These are phyloP conservation scores for Brenthis ino DNA, from an alignment of 2,888 invertebrate species.

Conservation along the genomic window DNA sequence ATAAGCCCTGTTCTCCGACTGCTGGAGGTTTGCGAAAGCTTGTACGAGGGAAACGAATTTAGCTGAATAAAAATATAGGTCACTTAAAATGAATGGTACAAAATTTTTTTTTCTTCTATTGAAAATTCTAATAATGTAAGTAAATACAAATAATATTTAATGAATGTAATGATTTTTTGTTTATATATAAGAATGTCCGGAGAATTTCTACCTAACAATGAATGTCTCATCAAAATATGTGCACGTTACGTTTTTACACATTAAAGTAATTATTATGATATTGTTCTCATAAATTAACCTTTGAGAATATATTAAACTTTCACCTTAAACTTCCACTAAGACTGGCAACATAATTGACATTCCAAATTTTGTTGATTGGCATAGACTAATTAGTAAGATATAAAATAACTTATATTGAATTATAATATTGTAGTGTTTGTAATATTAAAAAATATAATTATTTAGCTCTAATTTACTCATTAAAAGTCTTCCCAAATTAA, in stretches of 20 bases:
- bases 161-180: conserved; percentile 5
- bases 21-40: conserved; percentile 91
- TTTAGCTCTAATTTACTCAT: conserved; percentile 18
- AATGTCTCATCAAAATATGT: conserved; percentile 2
- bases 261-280: conserved; percentile 11
- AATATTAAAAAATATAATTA: conserved; percentile 32
- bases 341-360: conserved; percentile 50
- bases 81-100: conserved; percentile 20
- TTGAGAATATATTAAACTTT: conserved; percentile 24
- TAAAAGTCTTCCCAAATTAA: conserved; percentile 35
- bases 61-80: conserved; percentile 78
- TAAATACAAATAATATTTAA: conserved; percentile 16
- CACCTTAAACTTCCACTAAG: conserved; percentile 32
- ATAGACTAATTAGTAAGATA: conserved; percentile 29
- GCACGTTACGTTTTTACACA: not conserved
- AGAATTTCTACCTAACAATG: not conserved
- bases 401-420: conserved; percentile 58
- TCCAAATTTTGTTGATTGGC: conserved; percentile 54
- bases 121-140: conserved; percentile 13
- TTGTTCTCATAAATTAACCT: conserved; percentile 2
- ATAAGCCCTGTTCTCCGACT: conserved; percentile 93
- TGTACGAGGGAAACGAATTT: conserved; percentile 92
- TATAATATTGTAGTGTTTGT: conserved; percentile 51
- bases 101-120: conserved; percentile 13
- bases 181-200: conserved; percentile 3